Base-by-base conservation (phyloP, 1,140 invertebrate species). In the Scaptodrosophila lebanonensis region DNA sequence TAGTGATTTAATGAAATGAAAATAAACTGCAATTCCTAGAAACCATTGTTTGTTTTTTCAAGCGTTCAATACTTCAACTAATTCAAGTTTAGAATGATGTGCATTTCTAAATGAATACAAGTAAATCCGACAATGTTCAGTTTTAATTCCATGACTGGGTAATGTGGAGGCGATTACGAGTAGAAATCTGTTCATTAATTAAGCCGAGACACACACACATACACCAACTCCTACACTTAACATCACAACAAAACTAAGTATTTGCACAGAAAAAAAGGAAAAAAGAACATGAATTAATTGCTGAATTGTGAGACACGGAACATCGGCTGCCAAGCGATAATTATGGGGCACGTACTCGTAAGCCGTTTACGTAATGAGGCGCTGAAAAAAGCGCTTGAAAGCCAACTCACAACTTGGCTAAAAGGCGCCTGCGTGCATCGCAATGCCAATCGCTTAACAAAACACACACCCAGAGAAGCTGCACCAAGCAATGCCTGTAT, bases 141-240 rank as follows among this genome's bases (percentile, higher is more conserved):
- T n/a, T n/a, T n/a, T n/a, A n/a, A n/a, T n/a, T n/a, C n/a, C n/a
- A n/a, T n/a, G n/a, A n/a, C n/a, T n/a, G n/a, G n/a, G n/a, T n/a
- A n/a, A n/a, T n/a, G n/a, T n/a, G n/a, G n/a, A 64, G 57, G 62
- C 64, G 57, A 77, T 77, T 77, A 77, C 73, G 45, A 47, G 52
- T 39, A 42, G 12, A 11, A 20, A n/a, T 40, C 65, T 69, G 66
- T 64, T 68, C 47, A 47, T 69, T 68, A 58, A 52, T 54, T 64
- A 40, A 59, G 30, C 30, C 11, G 11, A 5, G 20, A 30, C 9
- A 43, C 20, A 27, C 1, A 25, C 17, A 43, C 2, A 29, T n/a
- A n/a, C n/a, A n/a, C n/a, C n/a, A n/a, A n/a, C 18, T 35, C 60
- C 11, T 60, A 61, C 60, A 49, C 58, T 29, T 44, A 20, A 42